Base-by-base conservation (phyloP, 2,797 vertebrate genomes). In the Adrianichthys oophorus region DNA sequence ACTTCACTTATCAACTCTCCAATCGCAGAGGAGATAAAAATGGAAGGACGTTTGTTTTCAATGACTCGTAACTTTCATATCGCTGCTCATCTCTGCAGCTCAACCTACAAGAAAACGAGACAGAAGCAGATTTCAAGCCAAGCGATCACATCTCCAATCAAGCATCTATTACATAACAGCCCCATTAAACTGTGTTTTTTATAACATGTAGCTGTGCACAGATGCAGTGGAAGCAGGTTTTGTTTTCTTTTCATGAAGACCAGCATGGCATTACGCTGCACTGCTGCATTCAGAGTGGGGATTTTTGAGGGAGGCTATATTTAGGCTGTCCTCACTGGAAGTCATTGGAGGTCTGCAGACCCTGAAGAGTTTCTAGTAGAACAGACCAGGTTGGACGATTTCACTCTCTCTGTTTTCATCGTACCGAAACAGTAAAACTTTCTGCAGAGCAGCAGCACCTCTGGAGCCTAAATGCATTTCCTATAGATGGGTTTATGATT, bases 271-370 rank as follows among this genome's bases (percentile, higher is more conserved):
- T 44, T 49, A 51, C 47, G 41, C 29, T 48, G 57, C 53, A 41
- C 15, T 54, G 43, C 0, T 83, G 74, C 64, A 82, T 74, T 72
- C 56, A 41, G 61, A 41, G 50, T 69, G 69, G 83, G 74, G 85
- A 74, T 63, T 80, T 80, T 37, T 79, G 53, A 74, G 21, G 14
- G 18, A 52, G 70, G 76, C 81, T 90, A 89, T 88, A 87, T 89
- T 89, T 91, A 90, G 89, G 67, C 65, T 37, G 72, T 56, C 85
- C 89, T 89, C 87, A 76, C 65, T 70, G 49, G 55, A 55, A 46
- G 26, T 42, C 75, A 82, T 58, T 59, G 51, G 49, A 68, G 56
- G 70, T 68, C 78, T 71, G 78, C 73, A 62, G 65, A 67, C 67
- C 68, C 64, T 65, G 78, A 79, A 52, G 62, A 69, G 65, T 59